Percentiles rank a stretch among this genome's conserved stretches.
These are phyloP conservation scores for Emys orbicularis DNA, from an alignment of 2,797 vertebrate genomes.

Conservation along the genomic window DNA sequence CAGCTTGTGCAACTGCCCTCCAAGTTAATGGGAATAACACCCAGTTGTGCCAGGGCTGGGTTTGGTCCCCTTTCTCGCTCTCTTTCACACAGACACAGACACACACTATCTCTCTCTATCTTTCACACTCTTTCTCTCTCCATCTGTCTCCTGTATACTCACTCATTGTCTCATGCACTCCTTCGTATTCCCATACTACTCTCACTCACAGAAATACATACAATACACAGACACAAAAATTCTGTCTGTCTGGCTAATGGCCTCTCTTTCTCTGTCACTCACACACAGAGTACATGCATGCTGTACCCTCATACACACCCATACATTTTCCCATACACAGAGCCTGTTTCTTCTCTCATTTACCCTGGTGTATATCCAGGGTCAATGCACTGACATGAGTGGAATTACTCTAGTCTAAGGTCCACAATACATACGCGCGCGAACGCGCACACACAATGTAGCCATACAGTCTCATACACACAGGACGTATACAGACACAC, in stretches of 20 bases:
- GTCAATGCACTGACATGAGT: not conserved
- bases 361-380: not conserved
- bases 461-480: too few relatives aligned
- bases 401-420: not conserved
- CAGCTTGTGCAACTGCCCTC: rapidly evolving
- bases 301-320: not conserved
- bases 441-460: too few relatives aligned
- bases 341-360: not conserved
- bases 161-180: not conserved
- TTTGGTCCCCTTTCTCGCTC: not conserved
- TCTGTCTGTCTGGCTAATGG: not conserved
- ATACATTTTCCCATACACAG: too few relatives aligned
- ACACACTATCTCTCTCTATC: too few relatives aligned
- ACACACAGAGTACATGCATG: not conserved
- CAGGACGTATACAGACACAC: too few relatives aligned
- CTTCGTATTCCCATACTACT: not conserved
- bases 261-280: not conserved
- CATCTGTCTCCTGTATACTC: not conserved
- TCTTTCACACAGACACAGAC: too few relatives aligned
- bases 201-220: not conserved
- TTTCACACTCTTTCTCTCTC: not conserved
- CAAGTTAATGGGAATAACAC: not conserved
- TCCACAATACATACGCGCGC: not conserved
- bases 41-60: not conserved
- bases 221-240: too few relatives aligned